These are phyloP conservation scores for Stigmatopora argus DNA, from an alignment of 2,113 vertebrate species.

Conservation along the genomic window DNA sequence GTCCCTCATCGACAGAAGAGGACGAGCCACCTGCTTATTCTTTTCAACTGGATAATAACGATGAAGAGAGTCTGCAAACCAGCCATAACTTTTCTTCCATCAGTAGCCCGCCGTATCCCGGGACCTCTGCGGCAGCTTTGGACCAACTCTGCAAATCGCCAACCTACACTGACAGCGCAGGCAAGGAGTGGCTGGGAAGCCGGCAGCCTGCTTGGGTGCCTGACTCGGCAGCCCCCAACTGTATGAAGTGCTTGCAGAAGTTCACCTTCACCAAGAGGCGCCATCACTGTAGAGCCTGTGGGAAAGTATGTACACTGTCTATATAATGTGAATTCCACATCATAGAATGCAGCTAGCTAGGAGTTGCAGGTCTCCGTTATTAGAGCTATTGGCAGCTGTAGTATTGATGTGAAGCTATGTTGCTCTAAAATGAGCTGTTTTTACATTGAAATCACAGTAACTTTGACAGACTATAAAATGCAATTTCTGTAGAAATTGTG, in stretches of 20 bases:
- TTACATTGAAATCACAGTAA: no score
- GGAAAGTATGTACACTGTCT: slow-evolving; percentile 77
- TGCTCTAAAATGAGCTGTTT: no score
- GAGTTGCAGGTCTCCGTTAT: no score
- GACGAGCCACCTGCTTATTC: slow-evolving; percentile 18
- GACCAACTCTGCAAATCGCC: slow-evolving; percentile 69
- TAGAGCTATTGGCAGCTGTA: no score
- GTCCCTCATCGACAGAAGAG: slow-evolving; percentile 50
- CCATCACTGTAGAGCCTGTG: slow-evolving; percentile 95
- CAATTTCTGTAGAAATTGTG: no score
- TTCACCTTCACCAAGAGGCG: slow-evolving; percentile 93
- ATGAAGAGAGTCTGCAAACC: slow-evolving; percentile 22
- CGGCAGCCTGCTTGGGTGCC: slow-evolving; percentile 90
- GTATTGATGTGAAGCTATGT: no score
- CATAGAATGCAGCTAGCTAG: no score
- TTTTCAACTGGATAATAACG: slow-evolving; percentile 5
- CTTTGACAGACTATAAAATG: no score
- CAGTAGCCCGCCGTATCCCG: slow-evolving; percentile 46
- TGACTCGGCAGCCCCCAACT: slow-evolving; percentile 90
- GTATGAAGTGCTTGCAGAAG: slow-evolving; percentile 86
- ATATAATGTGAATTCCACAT: no score
- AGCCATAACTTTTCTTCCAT: slow-evolving; percentile 21
- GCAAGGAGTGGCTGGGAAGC: slow-evolving; percentile 61
- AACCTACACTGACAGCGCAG: slow-evolving; percentile 60
- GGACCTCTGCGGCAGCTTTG: slow-evolving; percentile 61